Base-by-base conservation (phyloP, 2,113 vertebrate genomes). In the Lampris megalopsis region DNA sequence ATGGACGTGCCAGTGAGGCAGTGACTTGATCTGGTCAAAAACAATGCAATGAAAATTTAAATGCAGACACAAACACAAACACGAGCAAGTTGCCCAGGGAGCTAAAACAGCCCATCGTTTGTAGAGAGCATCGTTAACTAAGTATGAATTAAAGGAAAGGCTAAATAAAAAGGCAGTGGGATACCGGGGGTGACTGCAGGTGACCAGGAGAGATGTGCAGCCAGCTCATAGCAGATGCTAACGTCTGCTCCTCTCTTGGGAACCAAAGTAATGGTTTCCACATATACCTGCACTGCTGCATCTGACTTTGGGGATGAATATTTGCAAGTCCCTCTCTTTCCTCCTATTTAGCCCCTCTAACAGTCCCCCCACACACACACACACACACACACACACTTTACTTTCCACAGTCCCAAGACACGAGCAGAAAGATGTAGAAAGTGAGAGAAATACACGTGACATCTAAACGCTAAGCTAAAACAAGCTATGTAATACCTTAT, bases 1-100 rank as follows among this genome's bases (percentile, higher is more conserved):
- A 71, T 1, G 4, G 65, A 78, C 67, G 62, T 49, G 62, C 71
- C 79, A 68, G 88, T 74, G 50, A 60, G 70, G 68, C 73, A 70
- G 57, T 43, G 50, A 54, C 50, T 24, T 48, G 66, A 75, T 71
- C 56, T 47, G 40, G 47, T 72, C 75, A 73, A 80, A 86, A 65
- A 40, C 84, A 81, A 86, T 58, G 24, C 24, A 24, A 24, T 24
- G 24, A 24, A 24, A 24, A 24, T 24, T 0, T 24, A 24, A 24
- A 24, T 24, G 24, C 24, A 24, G 24, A 56, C 77, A 83, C 70
- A 88, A 11, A 52, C 50, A 52, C 43, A 45, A 11, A 10, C 43
- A 5, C 79, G 24, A 24, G 24, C 24, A 24, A 24, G 24, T 24
- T 24, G 24, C 24, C 24, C 24, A 24, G 24, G 24, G 24, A 24